Evolutionary conservation across 2,797 vertebrate species (phyloP), one percentile per base, ranked within the genome.

Genomic region (Acipenser transmontanus): DNA sequence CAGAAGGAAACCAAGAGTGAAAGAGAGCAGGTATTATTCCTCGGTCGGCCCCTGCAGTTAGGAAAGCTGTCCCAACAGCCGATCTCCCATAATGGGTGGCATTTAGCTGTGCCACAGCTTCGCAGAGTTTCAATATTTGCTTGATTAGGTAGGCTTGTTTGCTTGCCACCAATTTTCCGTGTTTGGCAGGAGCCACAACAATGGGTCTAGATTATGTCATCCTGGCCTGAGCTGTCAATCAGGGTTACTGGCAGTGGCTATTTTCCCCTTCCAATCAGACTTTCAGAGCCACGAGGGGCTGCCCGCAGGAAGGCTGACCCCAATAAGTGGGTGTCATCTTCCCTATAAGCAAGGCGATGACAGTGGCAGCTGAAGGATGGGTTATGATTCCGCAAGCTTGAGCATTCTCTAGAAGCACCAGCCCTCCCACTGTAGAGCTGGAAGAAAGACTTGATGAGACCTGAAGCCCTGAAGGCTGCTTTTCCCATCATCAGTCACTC

Each of bases 1-100:
- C 68, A 76, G 59, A 72, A 74, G 70, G 76, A 73, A 78, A 70
- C 64, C 52, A 77, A 77, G 68, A 79, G 49, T 62, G 69, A 75
- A 73, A 47, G 51, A 61, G n/a, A 17, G 62, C 14, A 59, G 50
- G 48, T 47, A 34, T 63, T 70, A 47, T 63, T 63, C 49, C 63
- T 60, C 74, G 50, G 57, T 68, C 56, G 0, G n/a, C 69, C 66
- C 72, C 75, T 71, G 66, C 62, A 70, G 63, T 72, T 79, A 75
- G 49, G 34, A 72, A 77, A 78, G 34, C 49, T 62, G 69, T 72
- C 72, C 61, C 70, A 69, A 59, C 69, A 52, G 12, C 71, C 71
- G 75, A 80, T 70, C 71, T 71, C 57, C 71, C 66, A 78, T 71
- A 75, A 51, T 67, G 77, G 60, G 70, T 76, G 68, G 71, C 69